phyloP scores from a whole-genome alignment of 2,888 invertebrate genomes.

The Esperia sulphurella region DNA sequence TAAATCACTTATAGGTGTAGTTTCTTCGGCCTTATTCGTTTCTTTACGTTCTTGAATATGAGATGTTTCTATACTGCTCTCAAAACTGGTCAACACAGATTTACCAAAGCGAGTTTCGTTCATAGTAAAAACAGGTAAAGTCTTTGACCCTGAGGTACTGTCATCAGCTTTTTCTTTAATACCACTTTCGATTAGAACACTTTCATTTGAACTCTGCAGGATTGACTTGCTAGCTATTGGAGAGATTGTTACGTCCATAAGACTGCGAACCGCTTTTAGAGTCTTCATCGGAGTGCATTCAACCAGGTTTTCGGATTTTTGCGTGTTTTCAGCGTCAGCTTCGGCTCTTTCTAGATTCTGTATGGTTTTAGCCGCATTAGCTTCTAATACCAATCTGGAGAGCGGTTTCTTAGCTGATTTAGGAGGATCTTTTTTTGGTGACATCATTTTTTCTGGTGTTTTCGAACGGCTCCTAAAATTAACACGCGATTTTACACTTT shows the following conservation, averaged over 20 bases:
- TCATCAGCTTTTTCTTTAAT: conserved; percentile 33
- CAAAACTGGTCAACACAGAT: conserved; percentile 56
- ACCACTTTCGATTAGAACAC: conserved; percentile 32
- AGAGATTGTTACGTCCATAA: conserved; percentile 64
- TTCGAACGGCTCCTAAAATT: conserved; percentile 57
- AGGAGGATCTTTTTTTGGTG: conserved; percentile 50
- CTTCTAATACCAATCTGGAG: conserved; percentile 63
- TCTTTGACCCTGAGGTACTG: conserved; percentile 27
- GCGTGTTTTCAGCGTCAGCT: conserved; percentile 23
- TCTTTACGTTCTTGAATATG: conserved; percentile 29
- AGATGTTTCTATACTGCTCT: conserved; percentile 48
- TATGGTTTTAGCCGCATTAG: conserved; percentile 63
- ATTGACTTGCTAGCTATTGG: conserved; percentile 66
- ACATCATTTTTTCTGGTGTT: conserved; percentile 66
- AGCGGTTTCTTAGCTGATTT: conserved; percentile 54
- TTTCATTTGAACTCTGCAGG: conserved; percentile 54
- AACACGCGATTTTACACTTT: background rate
- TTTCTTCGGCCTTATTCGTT: conserved; percentile 14
- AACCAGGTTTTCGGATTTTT: conserved; percentile 34
- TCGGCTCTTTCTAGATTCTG: conserved; percentile 38
- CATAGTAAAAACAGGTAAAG: conserved; percentile 47
- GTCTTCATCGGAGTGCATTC: conserved; percentile 66
- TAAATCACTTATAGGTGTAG: conserved; percentile 19
- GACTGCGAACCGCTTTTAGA: conserved; percentile 36
- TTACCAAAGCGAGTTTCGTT: conserved; percentile 46